Conservation (phyloP, 2,888 invertebrate genomes). For the Perizoma affinitatum region DNA sequence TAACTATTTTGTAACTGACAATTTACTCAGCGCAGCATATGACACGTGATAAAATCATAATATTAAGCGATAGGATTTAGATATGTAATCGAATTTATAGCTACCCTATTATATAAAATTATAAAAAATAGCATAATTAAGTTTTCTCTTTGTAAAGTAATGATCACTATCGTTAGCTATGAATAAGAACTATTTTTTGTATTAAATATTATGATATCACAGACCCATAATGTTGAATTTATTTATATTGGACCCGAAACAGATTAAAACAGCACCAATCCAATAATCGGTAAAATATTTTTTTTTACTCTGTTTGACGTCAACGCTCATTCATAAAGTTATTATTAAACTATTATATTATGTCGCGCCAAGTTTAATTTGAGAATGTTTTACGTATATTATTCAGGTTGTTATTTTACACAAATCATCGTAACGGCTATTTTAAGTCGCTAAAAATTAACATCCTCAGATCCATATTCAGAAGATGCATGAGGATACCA, state of each 20-base stretch:
- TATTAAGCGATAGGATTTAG: constrained; percentile 14
- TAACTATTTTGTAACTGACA: constrained; percentile 15
- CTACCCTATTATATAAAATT: constrained; percentile 21
- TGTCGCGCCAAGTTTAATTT: constrained; percentile 58
- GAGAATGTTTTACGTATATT: constrained; percentile 39
- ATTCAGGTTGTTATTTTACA: constrained; percentile 44
- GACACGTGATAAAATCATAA: constrained; percentile 30
- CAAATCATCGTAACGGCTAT: constrained; percentile 45
- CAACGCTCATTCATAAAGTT: constrained; percentile 74
- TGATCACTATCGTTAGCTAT: constrained; percentile 21
- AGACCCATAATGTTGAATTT: constrained; percentile 29
- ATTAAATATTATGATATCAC: constrained; percentile 33
- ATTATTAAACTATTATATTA: constrained; percentile 43
- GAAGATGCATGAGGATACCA: too few species aligned
- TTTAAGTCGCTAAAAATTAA: constrained; percentile 36
- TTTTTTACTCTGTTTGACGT: constrained; percentile 60
- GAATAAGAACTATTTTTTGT: constrained; percentile 30
- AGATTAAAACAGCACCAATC: constrained; percentile 20
- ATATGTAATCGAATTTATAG: constrained; percentile 33
- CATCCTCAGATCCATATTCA: too few species aligned
- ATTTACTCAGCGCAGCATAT: constrained; percentile 19
- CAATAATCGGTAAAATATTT: constrained; percentile 34
- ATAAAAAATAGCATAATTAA: constrained; percentile 22
- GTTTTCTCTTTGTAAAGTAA: constrained; percentile 28
- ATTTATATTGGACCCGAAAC: constrained; percentile 29